These are phyloP conservation scores for Malurus melanocephalus DNA, from an alignment of 2,113 vertebrate genomes.

Conservation along the genomic window DNA sequence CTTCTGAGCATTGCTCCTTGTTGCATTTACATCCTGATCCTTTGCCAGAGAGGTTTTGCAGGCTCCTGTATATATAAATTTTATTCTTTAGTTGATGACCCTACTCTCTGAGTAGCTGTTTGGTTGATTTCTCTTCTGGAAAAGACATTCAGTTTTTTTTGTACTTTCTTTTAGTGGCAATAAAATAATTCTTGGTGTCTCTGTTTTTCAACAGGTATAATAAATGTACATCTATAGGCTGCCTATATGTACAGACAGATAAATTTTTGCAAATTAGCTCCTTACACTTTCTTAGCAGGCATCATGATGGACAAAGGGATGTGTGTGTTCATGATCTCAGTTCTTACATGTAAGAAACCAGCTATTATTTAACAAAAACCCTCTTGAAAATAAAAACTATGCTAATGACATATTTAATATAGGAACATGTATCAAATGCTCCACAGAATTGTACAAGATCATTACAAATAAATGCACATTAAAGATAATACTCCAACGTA, in stretches of 20 bases:
- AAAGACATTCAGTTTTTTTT: neutral
- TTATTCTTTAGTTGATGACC: accelerated
- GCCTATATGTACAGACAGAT: neutral
- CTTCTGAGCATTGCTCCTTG: neutral
- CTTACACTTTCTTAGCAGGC: neutral
- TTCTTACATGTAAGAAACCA: neutral
- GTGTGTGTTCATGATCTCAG: neutral
- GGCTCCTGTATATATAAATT: neutral
- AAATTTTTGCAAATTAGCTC: neutral
- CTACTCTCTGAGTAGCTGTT: neutral
- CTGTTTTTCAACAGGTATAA: neutral
- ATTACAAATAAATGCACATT: neutral
- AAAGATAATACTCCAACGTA: neutral
- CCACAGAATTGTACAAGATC: neutral
- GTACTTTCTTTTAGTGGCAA: neutral
- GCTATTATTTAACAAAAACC: neutral
- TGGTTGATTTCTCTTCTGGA: neutral
- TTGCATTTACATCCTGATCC: neutral
- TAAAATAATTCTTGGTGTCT: neutral
- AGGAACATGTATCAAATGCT: neutral
- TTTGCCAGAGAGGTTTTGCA: neutral
- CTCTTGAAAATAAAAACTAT: neutral
- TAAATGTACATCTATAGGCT: neutral
- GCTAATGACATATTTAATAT: neutral
- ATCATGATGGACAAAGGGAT: neutral